A percentile compares a stretch with the other conserved stretches of the same genome.
These are phyloP conservation scores for Phalanger gymnotis DNA, from an alignment of 2,797 vertebrate species.

Conservation along the genomic window DNA sequence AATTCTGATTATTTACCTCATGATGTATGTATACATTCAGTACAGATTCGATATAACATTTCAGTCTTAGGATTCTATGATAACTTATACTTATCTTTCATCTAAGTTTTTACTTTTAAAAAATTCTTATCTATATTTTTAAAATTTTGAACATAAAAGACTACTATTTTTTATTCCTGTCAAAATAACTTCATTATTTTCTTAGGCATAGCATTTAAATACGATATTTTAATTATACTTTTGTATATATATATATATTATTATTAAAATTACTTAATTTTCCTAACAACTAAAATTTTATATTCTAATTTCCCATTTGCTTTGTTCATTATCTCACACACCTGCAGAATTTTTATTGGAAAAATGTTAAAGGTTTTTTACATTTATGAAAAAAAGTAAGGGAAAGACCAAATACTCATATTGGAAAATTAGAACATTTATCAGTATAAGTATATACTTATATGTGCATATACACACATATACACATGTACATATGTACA, in stretches of 20 bases:
- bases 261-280: constrained; percentile 24
- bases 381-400: neutral
- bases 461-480: neutral
- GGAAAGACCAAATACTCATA: neutral
- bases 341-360: constrained; percentile 11
- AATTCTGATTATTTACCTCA: neutral
- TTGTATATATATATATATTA: neutral
- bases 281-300: constrained; percentile 19
- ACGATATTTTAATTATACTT: constrained; percentile 22
- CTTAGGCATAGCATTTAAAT: constrained; percentile 12
- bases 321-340: constrained; percentile 10
- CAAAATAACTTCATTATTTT: constrained; percentile 38
- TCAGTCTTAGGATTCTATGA: neutral
- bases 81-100: constrained; percentile 3
- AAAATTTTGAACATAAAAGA: constrained; percentile 12
- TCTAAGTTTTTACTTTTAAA: neutral
- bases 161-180: constrained; percentile 13
- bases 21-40: neutral
- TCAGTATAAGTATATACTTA: neutral
- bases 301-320: neutral
- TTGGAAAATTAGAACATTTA: neutral
- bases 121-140: neutral
- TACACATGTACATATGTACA: neutral
- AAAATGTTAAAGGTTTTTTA: constrained; percentile 31
- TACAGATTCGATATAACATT: neutral